Evolutionary conservation across 1,140 invertebrate genomes (phyloP), one percentile per base, ranked within the genome.

Genomic region (Heliconius himera): DNA sequence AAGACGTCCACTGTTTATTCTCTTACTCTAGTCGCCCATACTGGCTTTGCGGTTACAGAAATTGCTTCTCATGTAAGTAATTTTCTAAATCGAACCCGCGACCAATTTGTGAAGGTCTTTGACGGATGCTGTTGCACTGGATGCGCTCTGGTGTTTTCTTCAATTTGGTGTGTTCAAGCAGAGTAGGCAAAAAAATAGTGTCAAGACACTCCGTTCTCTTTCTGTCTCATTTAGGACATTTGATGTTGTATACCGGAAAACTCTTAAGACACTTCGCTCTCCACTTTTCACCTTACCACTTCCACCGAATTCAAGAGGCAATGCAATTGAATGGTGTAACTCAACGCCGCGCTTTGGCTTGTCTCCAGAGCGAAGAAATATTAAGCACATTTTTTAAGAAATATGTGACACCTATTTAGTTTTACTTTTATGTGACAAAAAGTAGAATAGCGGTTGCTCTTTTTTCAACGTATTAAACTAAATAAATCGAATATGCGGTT

Each of bases 31-130:
- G 70, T 72, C 49, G 88, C 80, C 83, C 87, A 87, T 84, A 78
- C 84, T 79, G 77, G 76, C 83, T 87, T 36, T 92, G 90, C 88
- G 90, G 90, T 92, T 82, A 82, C 77, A 83, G 82, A 85, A 87
- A 92, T 91, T 91, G 88, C 89, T 86, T 80, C 78, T 74, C 84
- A 86, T 92, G 89, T 92, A 89, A 91, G 90, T 91, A 91, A 91
- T 92, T 90, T 92, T 92, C 90, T 90, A 90, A 92, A 75, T 85
- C 85, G 77, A 79, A 83, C 86, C 82, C 76, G 80, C 84, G 85
- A 86, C 88, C 85, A 84, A 89, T 88, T 89, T 89, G 85, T 86
- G 79, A 82, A 86, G 84, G 88, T 89, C 88, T 77, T 77, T 49
- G 18, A 77, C 4, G 26, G 22, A 66, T 29, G 11, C 22, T 66